phyloP scores from a whole-genome alignment of 2,113 vertebrate genomes.

The Bufo gargarizans region DNA sequence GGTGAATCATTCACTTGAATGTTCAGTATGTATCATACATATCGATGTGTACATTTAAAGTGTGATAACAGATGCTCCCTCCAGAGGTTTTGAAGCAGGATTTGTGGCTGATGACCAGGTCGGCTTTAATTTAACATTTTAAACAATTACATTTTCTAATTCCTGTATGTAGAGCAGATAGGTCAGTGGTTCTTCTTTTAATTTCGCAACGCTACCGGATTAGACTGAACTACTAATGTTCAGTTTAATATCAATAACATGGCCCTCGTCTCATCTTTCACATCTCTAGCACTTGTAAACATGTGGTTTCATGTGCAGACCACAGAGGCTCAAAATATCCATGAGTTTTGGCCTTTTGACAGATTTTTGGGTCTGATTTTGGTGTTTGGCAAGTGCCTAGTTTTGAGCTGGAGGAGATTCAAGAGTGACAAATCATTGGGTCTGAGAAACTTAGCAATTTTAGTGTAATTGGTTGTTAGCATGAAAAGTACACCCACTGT shows the following conservation, averaged over 20 bases:
- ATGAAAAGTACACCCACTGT: background rate
- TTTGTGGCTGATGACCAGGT: too few relatives aligned
- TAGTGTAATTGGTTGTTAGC: background rate
- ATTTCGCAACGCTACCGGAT: background rate
- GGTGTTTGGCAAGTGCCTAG: background rate
- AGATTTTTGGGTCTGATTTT: background rate
- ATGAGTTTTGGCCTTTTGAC: background rate
- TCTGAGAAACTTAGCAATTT: background rate
- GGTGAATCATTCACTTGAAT: too few relatives aligned
- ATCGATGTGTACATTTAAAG: too few relatives aligned
- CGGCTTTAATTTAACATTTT: too few relatives aligned
- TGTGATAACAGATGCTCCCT: too few relatives aligned
- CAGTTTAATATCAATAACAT: conserved; percentile 36
- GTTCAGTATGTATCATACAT: too few relatives aligned
- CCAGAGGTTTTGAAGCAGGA: too few relatives aligned
- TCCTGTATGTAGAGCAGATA: too few relatives aligned
- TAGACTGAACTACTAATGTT: conserved; percentile 32
- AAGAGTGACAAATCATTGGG: background rate
- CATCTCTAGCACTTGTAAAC: conserved; percentile 28
- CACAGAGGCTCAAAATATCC: conserved; percentile 43
- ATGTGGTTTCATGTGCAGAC: conserved; percentile 9
- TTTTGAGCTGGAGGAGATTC: background rate
- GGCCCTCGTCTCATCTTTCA: background rate
- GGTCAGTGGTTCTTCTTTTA: background rate
- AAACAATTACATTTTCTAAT: too few relatives aligned